Conservation (phyloP, 1,140 invertebrate species). For the Aphidius ervi region DNA sequence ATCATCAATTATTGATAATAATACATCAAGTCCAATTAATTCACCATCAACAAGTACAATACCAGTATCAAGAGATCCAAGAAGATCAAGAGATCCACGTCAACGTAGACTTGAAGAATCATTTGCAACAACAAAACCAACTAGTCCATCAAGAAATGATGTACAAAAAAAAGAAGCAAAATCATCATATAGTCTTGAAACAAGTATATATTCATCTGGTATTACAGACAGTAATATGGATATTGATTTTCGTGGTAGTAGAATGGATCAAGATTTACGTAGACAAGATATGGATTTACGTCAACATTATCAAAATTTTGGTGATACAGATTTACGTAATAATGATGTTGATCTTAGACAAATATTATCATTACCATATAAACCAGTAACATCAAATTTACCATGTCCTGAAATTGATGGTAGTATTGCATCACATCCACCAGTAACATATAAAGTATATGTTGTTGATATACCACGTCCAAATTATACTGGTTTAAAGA, state of each 20-base stretch:
- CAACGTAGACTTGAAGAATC: slow-evolving; percentile 30
- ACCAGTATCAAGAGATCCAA: slow-evolving; percentile 40
- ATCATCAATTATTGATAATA: neutral
- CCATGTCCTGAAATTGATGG: slow-evolving; percentile 83
- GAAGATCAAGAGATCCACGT: slow-evolving; percentile 38
- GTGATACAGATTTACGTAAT: slow-evolving; percentile 48
- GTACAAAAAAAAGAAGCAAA: slow-evolving; percentile 34
- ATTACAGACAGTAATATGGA: slow-evolving; percentile 47
- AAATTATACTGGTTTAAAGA: slow-evolving; percentile 69
- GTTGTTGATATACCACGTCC: slow-evolving; percentile 67
- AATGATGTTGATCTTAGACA: slow-evolving; percentile 70
- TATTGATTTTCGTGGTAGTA: slow-evolving; percentile 40
- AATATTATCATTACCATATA: slow-evolving; percentile 66
- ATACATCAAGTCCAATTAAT: neutral
- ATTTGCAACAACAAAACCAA: slow-evolving; percentile 15
- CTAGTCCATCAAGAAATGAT: slow-evolving; percentile 27
- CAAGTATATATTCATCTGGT: slow-evolving; percentile 49
- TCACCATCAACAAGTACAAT: neutral
- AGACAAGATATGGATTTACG: slow-evolving; percentile 60
- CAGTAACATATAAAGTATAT: slow-evolving; percentile 65
- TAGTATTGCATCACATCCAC: slow-evolving; percentile 70
- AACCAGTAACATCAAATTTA: slow-evolving; percentile 70
- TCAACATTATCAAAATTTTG: slow-evolving; percentile 44
- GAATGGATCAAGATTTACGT: slow-evolving; percentile 46
- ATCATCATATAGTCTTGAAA: slow-evolving; percentile 36